Conservation (phyloP, 2,113 vertebrate genomes). For the Murina feae region DNA sequence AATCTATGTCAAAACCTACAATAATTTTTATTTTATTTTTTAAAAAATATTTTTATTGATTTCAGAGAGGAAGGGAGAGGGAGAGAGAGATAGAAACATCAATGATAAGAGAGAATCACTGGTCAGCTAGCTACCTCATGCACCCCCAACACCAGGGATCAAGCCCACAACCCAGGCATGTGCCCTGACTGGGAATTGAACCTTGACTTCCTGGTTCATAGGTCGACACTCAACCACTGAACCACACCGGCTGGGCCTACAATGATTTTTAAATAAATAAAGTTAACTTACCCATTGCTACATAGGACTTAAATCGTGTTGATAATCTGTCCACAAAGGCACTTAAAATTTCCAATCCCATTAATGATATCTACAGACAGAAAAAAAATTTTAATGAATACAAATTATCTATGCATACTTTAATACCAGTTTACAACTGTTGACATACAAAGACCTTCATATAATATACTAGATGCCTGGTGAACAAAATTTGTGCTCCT, state of each 20-base stretch:
- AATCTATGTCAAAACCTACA: not conserved
- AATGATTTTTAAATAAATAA: not conserved
- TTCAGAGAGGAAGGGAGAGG: too few relatives aligned
- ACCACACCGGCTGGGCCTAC: not conserved
- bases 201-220: too few relatives aligned
- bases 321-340: slow-evolving; percentile 90
- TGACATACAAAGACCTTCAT: slow-evolving; percentile 20
- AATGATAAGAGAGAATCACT: too few relatives aligned
- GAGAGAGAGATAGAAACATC: too few relatives aligned
- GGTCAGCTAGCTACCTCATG: too few relatives aligned
- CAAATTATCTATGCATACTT: not conserved
- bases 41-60: too few relatives aligned
- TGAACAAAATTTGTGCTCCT: too few relatives aligned
- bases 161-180: too few relatives aligned
- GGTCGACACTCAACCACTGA: too few relatives aligned
- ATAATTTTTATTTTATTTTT: not conserved
- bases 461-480: not conserved
- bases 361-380: slow-evolving; percentile 87
- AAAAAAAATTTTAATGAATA: slow-evolving; percentile 54
- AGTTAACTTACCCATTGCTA: slow-evolving; percentile 88
- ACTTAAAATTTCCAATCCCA: slow-evolving; percentile 92
- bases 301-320: slow-evolving; percentile 91
- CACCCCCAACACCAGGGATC: too few relatives aligned
- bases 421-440: not conserved
- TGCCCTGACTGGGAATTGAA: too few relatives aligned